Conservation (phyloP, 2,888 invertebrate species). For the Sminthurinus aureus region DNA sequence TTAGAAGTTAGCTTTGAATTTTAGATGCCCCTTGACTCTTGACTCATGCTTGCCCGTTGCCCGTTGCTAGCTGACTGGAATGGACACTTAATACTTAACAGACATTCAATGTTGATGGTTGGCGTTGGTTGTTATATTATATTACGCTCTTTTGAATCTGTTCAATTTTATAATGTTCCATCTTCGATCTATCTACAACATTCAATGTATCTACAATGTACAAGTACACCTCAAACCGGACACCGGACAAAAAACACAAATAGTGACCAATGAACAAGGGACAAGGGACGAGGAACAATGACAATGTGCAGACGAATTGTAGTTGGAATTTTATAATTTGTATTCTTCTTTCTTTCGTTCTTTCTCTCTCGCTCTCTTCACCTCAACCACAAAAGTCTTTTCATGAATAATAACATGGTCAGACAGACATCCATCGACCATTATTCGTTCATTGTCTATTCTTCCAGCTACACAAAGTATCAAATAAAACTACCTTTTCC, state of each 20-base stretch:
- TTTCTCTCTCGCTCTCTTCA: background rate
- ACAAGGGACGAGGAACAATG: background rate
- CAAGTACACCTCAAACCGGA: background rate
- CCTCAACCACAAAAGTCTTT: background rate
- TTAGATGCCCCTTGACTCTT: background rate
- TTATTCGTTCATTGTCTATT: too few relatives aligned
- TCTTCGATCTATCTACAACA: too few relatives aligned
- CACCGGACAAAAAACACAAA: constrained; percentile 1
- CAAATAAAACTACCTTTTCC: too few relatives aligned
- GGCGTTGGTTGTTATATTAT: too few relatives aligned
- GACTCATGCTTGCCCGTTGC: background rate
- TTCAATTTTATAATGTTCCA: too few relatives aligned
- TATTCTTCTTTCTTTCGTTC: background rate
- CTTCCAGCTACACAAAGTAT: too few relatives aligned
- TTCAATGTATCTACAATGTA: too few relatives aligned
- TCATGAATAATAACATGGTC: background rate
- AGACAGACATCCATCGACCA: background rate
- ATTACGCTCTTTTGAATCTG: too few relatives aligned
- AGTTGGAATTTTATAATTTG: background rate
- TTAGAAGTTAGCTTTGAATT: too few relatives aligned
- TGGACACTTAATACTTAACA: too few relatives aligned
- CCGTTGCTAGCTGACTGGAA: background rate
- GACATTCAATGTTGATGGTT: too few relatives aligned
- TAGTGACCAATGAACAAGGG: background rate
- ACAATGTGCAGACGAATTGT: background rate